Evolutionary conservation across 2,113 vertebrate genomes (phyloP), one percentile per base, ranked within the genome.

Genomic region (Syngnathus typhle): DNA sequence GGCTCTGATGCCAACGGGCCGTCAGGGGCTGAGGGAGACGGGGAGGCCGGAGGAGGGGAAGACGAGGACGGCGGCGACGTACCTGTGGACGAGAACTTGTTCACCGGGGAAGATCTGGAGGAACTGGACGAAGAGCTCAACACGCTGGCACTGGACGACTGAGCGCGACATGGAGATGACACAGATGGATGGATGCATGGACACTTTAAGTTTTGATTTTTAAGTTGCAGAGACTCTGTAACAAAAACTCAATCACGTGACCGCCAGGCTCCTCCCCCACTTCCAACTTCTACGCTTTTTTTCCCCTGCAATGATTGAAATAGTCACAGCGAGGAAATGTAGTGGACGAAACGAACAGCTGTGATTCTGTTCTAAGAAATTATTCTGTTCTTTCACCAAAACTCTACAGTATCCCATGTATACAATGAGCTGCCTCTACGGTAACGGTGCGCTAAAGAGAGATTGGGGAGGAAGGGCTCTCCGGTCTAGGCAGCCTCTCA

Each of bases 11-110:
- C 91, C 81, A 97, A 93, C 72, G 92, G 93, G 2, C 74, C 75
- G 5, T 71, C 81, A 2, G 88, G 76, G 2, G 80, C 68, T 5
- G 82, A 83, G 16, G 91, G 88, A 27, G 89, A 71, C 51, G 80
- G 86, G 39, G 89, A 81, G 68, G 76, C 88, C 0, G 71, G 90
- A 89, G 85, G 90, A 91, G 89, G 60, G 6, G 79, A 71, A 0
- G 88, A 92, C 71, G 91, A 91, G 1, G 94, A 98, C 72, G 86
- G 92, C 0, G 93, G 93, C 81, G 94, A 91, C 1, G 94, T 99
- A 74, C 97, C 96, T 5, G 96, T 99, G 67, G 97, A 99, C 60
- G 97, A 99, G 89, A 99, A 99, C 80, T 93, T 99, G 64, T 99
- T 99, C 76, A 99, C 94, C 13, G 95, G 96, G 23, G 97, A 99